These are phyloP conservation scores for Camptogramma bilineatum DNA, from an alignment of 2,888 invertebrate species.

Conservation along the genomic window DNA sequence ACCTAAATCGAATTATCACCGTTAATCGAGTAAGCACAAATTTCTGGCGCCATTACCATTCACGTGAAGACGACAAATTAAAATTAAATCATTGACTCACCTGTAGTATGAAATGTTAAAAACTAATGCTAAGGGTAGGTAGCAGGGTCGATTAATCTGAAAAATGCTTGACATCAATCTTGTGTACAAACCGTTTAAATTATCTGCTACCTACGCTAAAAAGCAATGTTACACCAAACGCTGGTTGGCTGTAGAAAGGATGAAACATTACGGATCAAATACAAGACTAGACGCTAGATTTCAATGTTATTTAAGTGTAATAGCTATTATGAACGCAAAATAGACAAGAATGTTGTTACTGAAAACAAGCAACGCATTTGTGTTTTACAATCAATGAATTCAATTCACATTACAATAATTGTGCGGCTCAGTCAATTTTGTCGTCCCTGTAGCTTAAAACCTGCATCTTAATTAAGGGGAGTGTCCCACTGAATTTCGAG, in stretches of 20 bases:
- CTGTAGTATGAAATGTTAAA: conserved; percentile 39
- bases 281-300: too few relatives aligned
- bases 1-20: conserved; percentile 34
- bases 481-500: too few relatives aligned
- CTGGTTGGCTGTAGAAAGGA: neutral
- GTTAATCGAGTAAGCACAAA: neutral
- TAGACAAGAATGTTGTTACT: too few relatives aligned
- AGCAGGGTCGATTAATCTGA: conserved; percentile 59
- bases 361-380: too few relatives aligned
- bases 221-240: neutral
- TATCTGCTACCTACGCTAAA: conserved; percentile 54
- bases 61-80: neutral
- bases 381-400: too few relatives aligned
- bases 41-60: neutral
- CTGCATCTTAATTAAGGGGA: too few relatives aligned
- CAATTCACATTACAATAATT: too few relatives aligned
- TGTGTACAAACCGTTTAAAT: conserved; percentile 63
- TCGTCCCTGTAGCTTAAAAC: too few relatives aligned
- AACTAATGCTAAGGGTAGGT: conserved; percentile 43
- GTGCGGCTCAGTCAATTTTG: too few relatives aligned
- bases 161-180: conserved; percentile 54
- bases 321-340: too few relatives aligned
- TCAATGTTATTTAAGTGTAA: too few relatives aligned
- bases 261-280: too few relatives aligned
- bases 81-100: neutral